These are phyloP conservation scores for Gambusia affinis DNA, from an alignment of 2,113 vertebrate species.

Conservation along the genomic window DNA sequence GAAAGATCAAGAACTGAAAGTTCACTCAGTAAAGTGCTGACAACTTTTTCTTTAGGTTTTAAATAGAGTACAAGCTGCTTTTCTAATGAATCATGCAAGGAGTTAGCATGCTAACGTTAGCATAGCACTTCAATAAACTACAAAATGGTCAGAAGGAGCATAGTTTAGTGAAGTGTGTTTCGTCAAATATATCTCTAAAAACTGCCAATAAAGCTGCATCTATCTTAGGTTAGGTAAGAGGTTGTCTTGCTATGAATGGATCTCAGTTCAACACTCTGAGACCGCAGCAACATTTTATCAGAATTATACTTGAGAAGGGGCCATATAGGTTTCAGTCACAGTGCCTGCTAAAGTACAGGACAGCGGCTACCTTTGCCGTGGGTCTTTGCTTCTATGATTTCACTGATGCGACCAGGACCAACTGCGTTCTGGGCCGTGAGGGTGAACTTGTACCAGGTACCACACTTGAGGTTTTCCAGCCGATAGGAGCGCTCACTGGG, in stretches of 20 bases:
- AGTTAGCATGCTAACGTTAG: no score
- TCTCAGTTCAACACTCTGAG: not conserved
- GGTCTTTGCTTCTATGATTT: conserved; percentile 98
- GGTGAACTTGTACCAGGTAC: conserved; percentile 99
- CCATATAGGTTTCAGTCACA: not conserved
- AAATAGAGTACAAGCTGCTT: no score
- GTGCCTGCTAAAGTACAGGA: not conserved
- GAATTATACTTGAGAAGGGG: not conserved
- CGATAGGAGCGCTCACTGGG: conserved; percentile 95
- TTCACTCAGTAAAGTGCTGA: not conserved
- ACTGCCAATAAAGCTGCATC: no score
- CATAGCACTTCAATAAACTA: no score
- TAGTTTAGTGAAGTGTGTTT: no score
- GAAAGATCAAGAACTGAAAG: no score
- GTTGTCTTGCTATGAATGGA: not conserved
- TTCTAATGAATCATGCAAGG: no score
- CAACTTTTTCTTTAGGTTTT: no score
- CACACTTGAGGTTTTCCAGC: conserved; percentile 93
- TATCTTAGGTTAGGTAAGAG: no score
- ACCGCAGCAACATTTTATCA: not conserved
- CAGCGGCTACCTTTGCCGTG: conserved; percentile 89
- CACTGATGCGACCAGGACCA: conserved; percentile 95
- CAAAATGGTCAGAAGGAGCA: no score
- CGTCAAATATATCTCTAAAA: no score
- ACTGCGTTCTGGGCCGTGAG: conserved; percentile 97